Conservation (phyloP, 2,888 invertebrate genomes). For the Colostygia pectinataria region DNA sequence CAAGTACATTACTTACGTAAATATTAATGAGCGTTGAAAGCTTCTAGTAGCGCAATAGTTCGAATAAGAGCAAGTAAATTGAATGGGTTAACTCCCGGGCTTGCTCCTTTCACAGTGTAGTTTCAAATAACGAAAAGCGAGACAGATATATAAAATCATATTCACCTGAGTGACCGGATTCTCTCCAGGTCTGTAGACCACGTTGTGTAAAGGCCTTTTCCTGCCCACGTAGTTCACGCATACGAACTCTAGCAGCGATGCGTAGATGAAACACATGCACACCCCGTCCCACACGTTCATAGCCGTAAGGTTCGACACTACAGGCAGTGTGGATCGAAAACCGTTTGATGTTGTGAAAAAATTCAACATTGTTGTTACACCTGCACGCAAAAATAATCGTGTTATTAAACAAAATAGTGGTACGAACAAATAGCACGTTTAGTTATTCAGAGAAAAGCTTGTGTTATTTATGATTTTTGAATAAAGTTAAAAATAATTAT, state of each 20-base stretch:
- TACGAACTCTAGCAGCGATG: conserved; percentile 95
- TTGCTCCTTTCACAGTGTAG: conserved; percentile 4
- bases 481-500: not conserved
- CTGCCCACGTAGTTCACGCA: conserved; percentile 97
- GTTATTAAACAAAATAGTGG: not conserved
- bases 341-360: conserved; percentile 98
- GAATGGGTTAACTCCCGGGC: not conserved
- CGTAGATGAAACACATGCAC: conserved; percentile 98
- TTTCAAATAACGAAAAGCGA: not conserved
- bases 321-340: conserved; percentile 95
- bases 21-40: too few species aligned
- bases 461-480: conserved; percentile 2
- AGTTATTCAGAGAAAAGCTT: conserved; percentile 7
- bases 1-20: conserved; percentile 6
- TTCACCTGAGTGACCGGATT: conserved; percentile 95
- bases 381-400: conserved; percentile 73
- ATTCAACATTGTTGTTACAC: conserved; percentile 98
- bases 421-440: not conserved
- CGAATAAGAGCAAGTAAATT: too few species aligned
- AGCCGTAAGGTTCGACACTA: conserved; percentile 96
- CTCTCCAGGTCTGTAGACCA: conserved; percentile 94
- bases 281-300: conserved; percentile 99
- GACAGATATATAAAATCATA: conserved; percentile 11
- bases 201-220: conserved; percentile 93
- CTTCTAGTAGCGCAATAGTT: too few species aligned